Conservation (phyloP, 2,797 vertebrate species). For the Craterocephalus amniculus region DNA sequence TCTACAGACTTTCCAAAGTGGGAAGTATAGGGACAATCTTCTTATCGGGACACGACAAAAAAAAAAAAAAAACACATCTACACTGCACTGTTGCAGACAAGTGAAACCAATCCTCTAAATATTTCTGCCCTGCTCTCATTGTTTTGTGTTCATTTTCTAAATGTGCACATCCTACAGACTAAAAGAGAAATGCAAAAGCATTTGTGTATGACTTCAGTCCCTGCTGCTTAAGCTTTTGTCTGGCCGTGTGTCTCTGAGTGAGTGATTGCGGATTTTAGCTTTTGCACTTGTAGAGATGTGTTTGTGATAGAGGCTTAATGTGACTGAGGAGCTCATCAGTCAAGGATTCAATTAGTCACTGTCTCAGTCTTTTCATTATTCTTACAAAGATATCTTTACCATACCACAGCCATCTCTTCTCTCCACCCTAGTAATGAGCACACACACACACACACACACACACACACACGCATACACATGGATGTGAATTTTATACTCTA, state of each 20-base stretch:
- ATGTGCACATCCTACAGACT: constrained; percentile 8
- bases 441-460: too few species aligned
- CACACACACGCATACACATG: too few species aligned
- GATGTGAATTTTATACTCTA: too few species aligned
- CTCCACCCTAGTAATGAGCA: neutral
- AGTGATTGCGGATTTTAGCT: neutral
- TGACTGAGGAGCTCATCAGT: constrained; percentile 36
- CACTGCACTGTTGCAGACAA: neutral
- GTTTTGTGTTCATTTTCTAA: constrained; percentile 5
- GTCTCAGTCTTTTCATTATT: constrained; percentile 25
- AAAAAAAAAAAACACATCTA: neutral
- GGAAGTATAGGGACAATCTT: neutral
- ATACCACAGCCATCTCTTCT: constrained; percentile 9
- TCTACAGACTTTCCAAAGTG: neutral
- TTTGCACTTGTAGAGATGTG: neutral
- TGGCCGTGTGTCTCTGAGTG: constrained; percentile 7
- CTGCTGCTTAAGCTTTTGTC: neutral
- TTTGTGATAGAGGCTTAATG: constrained; percentile 29
- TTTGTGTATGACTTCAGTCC: neutral
- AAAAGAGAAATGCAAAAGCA: neutral
- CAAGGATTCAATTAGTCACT: constrained; percentile 33
- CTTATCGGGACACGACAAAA: neutral
- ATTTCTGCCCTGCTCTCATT: neutral
- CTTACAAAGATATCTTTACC: constrained; percentile 17
- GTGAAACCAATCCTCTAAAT: neutral